Evolutionary conservation across 1,140 invertebrate species (phyloP), one percentile per base, ranked within the genome.

Genomic region (Meloidogyne hapla): DNA sequence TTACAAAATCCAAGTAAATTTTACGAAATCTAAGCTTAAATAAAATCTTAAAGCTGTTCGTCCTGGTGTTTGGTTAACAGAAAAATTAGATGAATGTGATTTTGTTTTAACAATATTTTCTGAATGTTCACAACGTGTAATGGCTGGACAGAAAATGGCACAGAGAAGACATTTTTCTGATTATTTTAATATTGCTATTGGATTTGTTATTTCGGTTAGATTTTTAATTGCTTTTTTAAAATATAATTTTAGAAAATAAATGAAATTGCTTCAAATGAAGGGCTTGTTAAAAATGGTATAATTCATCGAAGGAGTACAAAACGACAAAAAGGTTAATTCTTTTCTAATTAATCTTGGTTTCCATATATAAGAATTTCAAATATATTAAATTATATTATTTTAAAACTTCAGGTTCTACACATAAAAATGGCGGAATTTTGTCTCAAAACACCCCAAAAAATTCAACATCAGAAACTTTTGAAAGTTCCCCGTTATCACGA

Each of bases 151-250:
- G 28, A 63, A 45, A 42, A 56, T 84, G 26, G 38, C 61, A 9
- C 77, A 78, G 28, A 45, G 80, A 25, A 77, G 83, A 45, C 83
- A 79, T 6, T 84, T 79, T 73, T 81, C 83, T 13, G 83, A 84
- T 67, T 56, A 82, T n/a, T 86, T 84, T 66, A 75, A 73, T 56
- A 38, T 79, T 13, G 83, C 81, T 21, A 28, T 85, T 1, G 40
- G 79, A 18, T 45, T 75, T 45, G 71, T 84, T 15, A 67, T 79
- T 45, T n/a, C 72, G 38, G 83, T 84, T 68, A 6, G 61, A 23
- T 68, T 63, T 45, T 45, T 26, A 23, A 1, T 75, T 74, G 12
- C 23, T 73, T 28, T 45, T 18, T 12, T 21, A 10, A 38, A 74
- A 70, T 33, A 13, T 13, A n/a, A 69, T 33, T 81, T 69, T 66